Evolutionary conservation across 1,140 invertebrate genomes (phyloP).

Genomic region (Macrocentrus cingulum): DNA sequence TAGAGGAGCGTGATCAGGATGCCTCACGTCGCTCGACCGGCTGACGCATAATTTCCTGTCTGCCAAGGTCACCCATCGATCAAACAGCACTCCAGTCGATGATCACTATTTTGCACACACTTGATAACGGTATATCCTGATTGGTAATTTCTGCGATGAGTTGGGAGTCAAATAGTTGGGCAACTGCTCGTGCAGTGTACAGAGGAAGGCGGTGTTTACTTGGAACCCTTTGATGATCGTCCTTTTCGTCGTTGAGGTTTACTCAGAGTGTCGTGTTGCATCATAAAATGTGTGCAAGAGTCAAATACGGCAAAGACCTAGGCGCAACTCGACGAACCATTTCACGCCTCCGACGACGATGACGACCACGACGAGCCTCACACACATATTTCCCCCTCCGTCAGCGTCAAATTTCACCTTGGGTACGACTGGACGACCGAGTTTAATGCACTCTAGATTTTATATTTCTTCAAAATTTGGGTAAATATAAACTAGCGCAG

Average conservation of each 20-base stretch:
- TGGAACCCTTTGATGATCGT: conserved; percentile 51
- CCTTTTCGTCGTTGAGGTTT: conserved; percentile 29
- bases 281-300: conserved; percentile 35
- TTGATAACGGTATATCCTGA: too few relatives aligned
- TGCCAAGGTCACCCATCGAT: conserved; percentile 53
- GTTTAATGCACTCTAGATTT: too few relatives aligned
- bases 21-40: conserved; percentile 52
- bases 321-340: conserved; percentile 31
- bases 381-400: neutral
- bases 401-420: neutral
- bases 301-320: neutral
- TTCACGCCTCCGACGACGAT: conserved; percentile 48
- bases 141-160: too few relatives aligned
- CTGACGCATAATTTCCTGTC: conserved; percentile 60
- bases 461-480: too few relatives aligned
- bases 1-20: conserved; percentile 52
- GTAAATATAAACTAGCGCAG: too few relatives aligned
- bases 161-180: too few relatives aligned
- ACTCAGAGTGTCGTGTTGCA: conserved; percentile 40
- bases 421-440: too few relatives aligned
- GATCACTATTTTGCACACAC: conserved; percentile 34
- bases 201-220: conserved; percentile 46
- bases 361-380: neutral
- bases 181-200: too few relatives aligned
- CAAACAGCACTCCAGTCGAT: conserved; percentile 49